These are phyloP conservation scores for Tamias sibiricus DNA, from an alignment of 2,113 vertebrate genomes.

Conservation along the genomic window DNA sequence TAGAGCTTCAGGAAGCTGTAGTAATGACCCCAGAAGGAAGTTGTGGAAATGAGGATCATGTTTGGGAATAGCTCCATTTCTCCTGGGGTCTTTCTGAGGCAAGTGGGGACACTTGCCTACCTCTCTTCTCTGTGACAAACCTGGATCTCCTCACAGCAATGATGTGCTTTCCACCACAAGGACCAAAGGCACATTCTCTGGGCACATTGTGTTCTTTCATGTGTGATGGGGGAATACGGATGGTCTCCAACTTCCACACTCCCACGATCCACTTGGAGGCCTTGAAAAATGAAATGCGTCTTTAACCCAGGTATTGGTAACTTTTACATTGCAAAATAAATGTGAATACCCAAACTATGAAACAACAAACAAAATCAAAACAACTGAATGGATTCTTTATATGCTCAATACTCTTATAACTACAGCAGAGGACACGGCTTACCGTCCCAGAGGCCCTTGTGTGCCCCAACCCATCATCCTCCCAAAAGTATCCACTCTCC, in stretches of 20 bases:
- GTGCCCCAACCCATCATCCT: background rate
- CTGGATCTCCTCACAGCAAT: background rate
- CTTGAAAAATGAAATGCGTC: background rate
- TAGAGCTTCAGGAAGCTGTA: rapidly evolving
- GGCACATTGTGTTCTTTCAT: rapidly evolving
- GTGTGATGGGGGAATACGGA: too few relatives aligned
- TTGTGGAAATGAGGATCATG: background rate
- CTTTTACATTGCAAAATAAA: background rate
- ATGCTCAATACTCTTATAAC: background rate
- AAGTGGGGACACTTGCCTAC: too few relatives aligned
- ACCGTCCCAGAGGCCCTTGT: background rate
- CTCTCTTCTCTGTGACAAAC: background rate
- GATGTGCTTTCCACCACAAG: background rate
- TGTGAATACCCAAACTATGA: background rate
- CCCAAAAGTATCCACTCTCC: background rate
- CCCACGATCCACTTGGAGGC: background rate
- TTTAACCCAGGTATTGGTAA: background rate
- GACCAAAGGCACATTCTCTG: background rate
- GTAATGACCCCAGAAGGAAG: background rate
- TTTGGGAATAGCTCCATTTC: background rate
- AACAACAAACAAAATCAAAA: background rate
- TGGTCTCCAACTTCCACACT: background rate
- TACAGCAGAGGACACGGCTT: rapidly evolving
- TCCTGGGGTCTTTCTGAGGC: background rate
- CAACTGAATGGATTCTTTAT: background rate